These are phyloP conservation scores for Chirona hameri DNA, from an alignment of 2,888 invertebrate species.

Conservation along the genomic window DNA sequence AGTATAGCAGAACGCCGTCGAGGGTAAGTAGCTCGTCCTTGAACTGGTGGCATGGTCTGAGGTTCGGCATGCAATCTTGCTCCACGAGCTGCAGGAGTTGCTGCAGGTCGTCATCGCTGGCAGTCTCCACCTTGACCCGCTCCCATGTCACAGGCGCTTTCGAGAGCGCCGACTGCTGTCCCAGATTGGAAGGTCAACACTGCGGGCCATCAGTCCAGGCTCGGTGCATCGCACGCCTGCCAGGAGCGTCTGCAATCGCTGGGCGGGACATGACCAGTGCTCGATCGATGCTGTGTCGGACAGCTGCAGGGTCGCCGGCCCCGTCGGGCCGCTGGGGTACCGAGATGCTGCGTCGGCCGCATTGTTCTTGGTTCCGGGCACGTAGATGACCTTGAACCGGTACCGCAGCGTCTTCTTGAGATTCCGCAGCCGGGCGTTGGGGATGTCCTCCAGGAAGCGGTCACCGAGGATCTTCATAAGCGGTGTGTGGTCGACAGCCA, in stretches of 20 bases:
- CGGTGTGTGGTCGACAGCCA: conserved; percentile 34
- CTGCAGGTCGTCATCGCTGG: conserved; percentile 24
- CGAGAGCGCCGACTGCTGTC: neutral
- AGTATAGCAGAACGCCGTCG: neutral
- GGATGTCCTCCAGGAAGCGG: conserved; percentile 24
- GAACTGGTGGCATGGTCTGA: neutral
- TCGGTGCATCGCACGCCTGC: too few species aligned
- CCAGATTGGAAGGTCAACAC: neutral
- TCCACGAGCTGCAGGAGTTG: neutral
- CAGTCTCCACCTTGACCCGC: neutral
- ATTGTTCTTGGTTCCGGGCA: neutral
- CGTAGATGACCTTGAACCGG: conserved; percentile 30
- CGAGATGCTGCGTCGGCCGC: conserved; percentile 31
- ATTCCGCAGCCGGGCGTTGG: conserved; percentile 23
- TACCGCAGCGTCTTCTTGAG: conserved; percentile 29
- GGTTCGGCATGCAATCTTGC: conserved; percentile 1
- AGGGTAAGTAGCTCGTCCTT: neutral
- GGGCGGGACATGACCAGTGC: neutral
- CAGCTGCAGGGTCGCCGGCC: neutral
- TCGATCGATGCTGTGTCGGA: neutral
- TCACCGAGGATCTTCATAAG: conserved; percentile 30
- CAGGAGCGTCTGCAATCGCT: too few species aligned
- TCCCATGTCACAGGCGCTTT: conserved; percentile 25
- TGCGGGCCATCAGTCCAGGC: neutral
- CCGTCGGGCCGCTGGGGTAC: neutral